Percentiles rank a stretch among this genome's conserved stretches.
Conservation (phyloP, 1,140 invertebrate species). For the Ceratoteleas bidentatus region DNA sequence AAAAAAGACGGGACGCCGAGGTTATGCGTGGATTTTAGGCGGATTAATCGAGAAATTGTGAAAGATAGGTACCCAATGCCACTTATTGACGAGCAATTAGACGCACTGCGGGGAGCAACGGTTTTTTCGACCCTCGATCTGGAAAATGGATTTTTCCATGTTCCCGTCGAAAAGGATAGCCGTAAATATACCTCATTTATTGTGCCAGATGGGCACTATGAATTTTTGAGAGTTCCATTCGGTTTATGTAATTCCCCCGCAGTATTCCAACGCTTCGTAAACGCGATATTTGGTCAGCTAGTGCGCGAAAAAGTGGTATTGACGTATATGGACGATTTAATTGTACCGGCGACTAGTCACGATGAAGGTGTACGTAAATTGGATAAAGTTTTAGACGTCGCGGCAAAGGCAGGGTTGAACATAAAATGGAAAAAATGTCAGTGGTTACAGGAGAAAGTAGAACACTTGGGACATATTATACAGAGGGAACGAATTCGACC, state of each 20-base stretch:
- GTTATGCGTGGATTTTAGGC: conserved; percentile 1
- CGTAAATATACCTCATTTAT: neutral
- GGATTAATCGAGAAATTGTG: neutral
- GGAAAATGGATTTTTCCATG: conserved; percentile 10
- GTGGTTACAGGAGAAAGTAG: neutral
- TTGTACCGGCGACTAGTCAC: neutral
- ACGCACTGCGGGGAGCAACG: neutral
- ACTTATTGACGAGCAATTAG: neutral
- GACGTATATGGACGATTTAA: conserved; percentile 3
- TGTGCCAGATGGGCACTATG: neutral
- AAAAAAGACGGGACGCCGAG: no score
- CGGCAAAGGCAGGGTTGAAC: conserved; percentile 1
- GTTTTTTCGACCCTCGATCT: neutral
- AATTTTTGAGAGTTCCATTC: conserved; percentile 3
- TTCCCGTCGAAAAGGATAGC: neutral
- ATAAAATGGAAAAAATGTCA: conserved; percentile 8
- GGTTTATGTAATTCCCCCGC: conserved; percentile 6
- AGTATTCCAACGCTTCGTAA: conserved; percentile 6
- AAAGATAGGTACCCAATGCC: conserved; percentile 1
- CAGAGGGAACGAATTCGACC: no score
- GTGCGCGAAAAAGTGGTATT: neutral
- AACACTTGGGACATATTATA: conserved; percentile 4
- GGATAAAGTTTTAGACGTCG: neutral
- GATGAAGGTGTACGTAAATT: neutral
- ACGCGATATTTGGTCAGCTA: conserved; percentile 1